phyloP scores from a whole-genome alignment of 2,113 vertebrate species.

The Elephantulus edwardii region DNA sequence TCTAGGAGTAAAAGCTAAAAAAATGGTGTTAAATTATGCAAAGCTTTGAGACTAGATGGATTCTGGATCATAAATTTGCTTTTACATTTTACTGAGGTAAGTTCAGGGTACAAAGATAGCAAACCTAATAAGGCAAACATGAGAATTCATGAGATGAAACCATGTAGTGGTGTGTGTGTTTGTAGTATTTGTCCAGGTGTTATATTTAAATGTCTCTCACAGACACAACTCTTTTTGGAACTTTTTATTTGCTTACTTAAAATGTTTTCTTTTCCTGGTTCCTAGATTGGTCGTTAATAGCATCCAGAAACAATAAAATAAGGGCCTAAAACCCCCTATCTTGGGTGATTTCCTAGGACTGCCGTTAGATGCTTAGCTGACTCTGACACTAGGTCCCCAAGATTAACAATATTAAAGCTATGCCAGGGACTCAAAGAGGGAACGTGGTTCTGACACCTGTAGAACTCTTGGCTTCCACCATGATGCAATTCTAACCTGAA shows the following conservation, averaged over 20 bases:
- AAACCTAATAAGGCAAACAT: constrained; percentile 6
- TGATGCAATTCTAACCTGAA: constrained; percentile 7
- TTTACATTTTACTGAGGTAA: constrained; percentile 30
- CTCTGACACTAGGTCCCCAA: not conserved
- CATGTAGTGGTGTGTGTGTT: not conserved
- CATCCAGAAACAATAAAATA: constrained; percentile 10
- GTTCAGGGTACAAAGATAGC: not conserved
- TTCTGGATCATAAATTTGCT: not conserved
- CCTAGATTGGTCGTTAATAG: not conserved
- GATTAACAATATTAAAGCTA: not conserved
- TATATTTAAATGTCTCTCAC: not conserved
- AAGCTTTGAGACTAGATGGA: not conserved
- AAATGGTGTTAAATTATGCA: not conserved
- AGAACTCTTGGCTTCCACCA: not conserved
- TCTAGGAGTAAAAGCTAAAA: constrained; percentile 27
- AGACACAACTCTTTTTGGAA: not conserved
- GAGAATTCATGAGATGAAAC: constrained; percentile 9
- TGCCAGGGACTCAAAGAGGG: not conserved
- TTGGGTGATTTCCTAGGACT: too few species aligned
- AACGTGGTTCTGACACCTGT: not conserved
- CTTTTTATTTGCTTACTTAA: constrained; percentile 35
- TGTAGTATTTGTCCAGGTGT: not conserved
- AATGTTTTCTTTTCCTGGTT: constrained; percentile 43
- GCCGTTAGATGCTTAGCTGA: not conserved
- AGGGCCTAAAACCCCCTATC: not conserved